A percentile compares a stretch with the other conserved stretches of the same genome.
Conservation (phyloP, 2,797 vertebrate genomes). For the Hyperoplus immaculatus region DNA sequence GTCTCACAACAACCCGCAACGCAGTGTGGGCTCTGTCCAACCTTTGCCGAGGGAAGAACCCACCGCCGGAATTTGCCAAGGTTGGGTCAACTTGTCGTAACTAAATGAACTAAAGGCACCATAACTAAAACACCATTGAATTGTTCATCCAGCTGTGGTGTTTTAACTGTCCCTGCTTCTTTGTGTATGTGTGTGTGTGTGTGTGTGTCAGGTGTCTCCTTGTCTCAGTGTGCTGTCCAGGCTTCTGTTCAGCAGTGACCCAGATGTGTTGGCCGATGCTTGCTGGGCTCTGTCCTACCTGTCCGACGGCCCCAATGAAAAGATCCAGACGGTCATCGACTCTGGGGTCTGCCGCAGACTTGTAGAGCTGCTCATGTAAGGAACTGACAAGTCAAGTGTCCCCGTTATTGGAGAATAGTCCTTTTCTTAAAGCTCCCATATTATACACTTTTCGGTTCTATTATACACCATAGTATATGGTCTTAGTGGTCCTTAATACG, state of each 20-base stretch:
- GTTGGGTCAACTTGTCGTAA: constrained; percentile 66
- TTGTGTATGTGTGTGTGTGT: neutral
- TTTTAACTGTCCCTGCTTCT: neutral
- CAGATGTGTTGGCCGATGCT: constrained; percentile 92
- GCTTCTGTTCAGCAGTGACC: constrained; percentile 92
- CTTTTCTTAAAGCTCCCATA: too few relatives aligned
- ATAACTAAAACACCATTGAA: neutral
- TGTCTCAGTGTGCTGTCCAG: constrained; percentile 92
- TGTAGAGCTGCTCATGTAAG: constrained; percentile 94
- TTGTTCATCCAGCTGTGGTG: neutral
- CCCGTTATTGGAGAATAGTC: neutral
- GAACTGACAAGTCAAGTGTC: neutral
- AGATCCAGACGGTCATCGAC: constrained; percentile 95
- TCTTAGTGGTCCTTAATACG: too few relatives aligned
- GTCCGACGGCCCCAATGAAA: constrained; percentile 93
- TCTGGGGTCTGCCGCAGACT: constrained; percentile 93
- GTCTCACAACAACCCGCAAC: constrained; percentile 93
- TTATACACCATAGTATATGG: too few relatives aligned
- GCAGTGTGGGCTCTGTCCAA: constrained; percentile 96
- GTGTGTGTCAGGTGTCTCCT: constrained; percentile 88
- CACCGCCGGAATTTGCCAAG: constrained; percentile 93
- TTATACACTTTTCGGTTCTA: too few relatives aligned
- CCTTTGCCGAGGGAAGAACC: constrained; percentile 94
- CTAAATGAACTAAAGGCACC: neutral
- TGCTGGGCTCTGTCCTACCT: constrained; percentile 95